Conservation (phyloP, 2,888 invertebrate species). For the Synanthedon tipuliformis region DNA sequence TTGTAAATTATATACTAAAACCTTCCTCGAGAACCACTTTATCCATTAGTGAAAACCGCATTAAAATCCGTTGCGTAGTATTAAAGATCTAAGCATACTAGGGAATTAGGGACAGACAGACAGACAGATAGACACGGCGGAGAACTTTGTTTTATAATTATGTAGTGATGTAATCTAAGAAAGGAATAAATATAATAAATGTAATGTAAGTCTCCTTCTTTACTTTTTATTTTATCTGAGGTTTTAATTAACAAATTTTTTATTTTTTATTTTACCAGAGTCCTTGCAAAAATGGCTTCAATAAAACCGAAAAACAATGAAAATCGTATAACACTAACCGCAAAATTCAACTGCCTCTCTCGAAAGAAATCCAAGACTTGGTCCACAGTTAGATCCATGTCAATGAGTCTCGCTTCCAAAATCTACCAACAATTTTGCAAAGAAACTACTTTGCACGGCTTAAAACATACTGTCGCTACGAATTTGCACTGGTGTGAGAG, state of each 20-base stretch:
- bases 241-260: background rate
- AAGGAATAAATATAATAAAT: too few species aligned
- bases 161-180: too few species aligned
- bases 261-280: background rate
- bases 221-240: too few species aligned
- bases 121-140: too few species aligned
- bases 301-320: constrained; percentile 4
- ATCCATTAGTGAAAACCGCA: too few species aligned
- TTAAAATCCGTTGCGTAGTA: too few species aligned
- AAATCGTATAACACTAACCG: constrained; percentile 10
- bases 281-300: constrained; percentile 2
- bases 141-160: too few species aligned
- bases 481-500: constrained; percentile 51
- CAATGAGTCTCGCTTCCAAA: constrained; percentile 12
- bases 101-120: too few species aligned
- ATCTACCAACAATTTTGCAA: constrained; percentile 46
- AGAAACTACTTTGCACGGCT: constrained; percentile 55
- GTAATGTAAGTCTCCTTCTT: too few species aligned
- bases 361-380: constrained; percentile 33
- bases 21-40: too few species aligned
- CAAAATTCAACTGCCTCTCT: constrained; percentile 40
- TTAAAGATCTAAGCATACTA: too few species aligned
- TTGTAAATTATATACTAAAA: too few species aligned
- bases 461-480: constrained; percentile 54
- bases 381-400: constrained; percentile 26